A percentile compares a stretch with the other conserved stretches of the same genome.
phyloP scores from a whole-genome alignment of 2,797 vertebrate genomes.

The Notamacropus eugenii region DNA sequence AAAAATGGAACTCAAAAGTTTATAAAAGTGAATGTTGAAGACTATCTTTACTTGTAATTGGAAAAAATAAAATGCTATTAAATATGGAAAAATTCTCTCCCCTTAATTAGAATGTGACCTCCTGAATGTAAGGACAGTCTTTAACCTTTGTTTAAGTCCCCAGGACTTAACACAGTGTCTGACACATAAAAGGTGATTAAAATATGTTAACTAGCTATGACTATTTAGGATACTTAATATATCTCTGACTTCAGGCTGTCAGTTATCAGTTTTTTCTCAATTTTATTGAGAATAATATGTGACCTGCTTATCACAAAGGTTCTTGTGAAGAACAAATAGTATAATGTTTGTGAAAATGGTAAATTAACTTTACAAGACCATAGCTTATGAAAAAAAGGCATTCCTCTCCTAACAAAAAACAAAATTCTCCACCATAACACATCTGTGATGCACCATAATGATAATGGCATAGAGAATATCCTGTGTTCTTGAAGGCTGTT shows the following conservation, averaged over 20 bases:
- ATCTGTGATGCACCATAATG: neutral
- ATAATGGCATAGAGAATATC: neutral
- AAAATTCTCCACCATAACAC: neutral
- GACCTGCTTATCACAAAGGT: neutral
- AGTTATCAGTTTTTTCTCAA: neutral
- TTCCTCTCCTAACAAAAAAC: neutral
- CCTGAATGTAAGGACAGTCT: neutral
- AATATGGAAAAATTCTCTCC: neutral
- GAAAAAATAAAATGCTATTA: too few species aligned
- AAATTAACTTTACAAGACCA: neutral
- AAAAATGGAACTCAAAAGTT: too few species aligned
- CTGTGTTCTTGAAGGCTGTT: neutral
- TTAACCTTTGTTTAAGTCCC: neutral
- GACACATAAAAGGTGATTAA: neutral
- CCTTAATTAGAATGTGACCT: neutral
- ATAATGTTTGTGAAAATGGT: neutral
- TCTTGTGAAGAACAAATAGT: neutral
- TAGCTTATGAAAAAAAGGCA: neutral
- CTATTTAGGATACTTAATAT: neutral
- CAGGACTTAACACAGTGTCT: neutral
- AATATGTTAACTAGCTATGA: neutral
- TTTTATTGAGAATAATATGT: neutral
- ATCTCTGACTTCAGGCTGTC: neutral
- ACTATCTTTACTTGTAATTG: too few species aligned
- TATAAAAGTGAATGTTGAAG: too few species aligned